A percentile compares a stretch with the other conserved stretches of the same genome.
Conservation (phyloP, 2,888 invertebrate genomes). For the Ametastegia equiseti region DNA sequence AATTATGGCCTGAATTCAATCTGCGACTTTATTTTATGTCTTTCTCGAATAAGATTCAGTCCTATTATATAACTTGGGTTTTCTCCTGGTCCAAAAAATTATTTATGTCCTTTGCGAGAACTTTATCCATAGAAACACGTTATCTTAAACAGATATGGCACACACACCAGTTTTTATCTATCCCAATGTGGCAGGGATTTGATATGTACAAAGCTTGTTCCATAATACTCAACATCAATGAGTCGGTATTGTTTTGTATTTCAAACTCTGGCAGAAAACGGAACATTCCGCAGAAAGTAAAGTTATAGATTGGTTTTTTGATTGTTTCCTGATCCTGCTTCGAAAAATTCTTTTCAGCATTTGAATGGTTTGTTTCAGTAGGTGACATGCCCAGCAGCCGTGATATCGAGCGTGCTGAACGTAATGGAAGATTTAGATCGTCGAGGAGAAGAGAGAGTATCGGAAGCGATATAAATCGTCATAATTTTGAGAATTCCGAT, state of each 20-base stretch:
- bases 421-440: conserved; percentile 74
- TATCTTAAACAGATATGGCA: not conserved
- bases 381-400: conserved; percentile 77
- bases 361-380: conserved; percentile 61
- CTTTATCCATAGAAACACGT: not conserved
- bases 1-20: not conserved
- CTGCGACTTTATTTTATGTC: not conserved
- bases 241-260: not conserved
- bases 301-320: not conserved
- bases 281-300: not conserved
- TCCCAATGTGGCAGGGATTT: not conserved
- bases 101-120: not conserved
- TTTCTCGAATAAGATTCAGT: not conserved
- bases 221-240: not conserved
- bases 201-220: not conserved
- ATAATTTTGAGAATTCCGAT: conserved; percentile 64
- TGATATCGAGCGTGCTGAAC: conserved; percentile 72
- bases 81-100: not conserved
- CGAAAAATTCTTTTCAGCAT: not conserved
- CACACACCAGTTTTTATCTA: not conserved
- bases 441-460: conserved; percentile 69
- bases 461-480: conserved; percentile 67
- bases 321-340: not conserved
- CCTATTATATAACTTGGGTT: not conserved
- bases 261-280: not conserved